Evolutionary conservation across 2,888 invertebrate genomes (phyloP).

Genomic region (Chironomus tentans): DNA sequence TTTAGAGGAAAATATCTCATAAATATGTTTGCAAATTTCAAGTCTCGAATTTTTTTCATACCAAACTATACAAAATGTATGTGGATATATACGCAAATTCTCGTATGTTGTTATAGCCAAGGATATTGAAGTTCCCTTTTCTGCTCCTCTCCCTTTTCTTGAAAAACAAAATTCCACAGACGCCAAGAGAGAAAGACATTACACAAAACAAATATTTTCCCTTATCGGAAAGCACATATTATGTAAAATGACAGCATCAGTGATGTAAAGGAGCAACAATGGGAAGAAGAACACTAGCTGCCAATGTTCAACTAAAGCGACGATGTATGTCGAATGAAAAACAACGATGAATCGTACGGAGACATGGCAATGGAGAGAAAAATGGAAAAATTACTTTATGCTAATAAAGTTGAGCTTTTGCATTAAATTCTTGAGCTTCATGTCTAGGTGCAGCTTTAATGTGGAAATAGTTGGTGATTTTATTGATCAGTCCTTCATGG

Average conservation of each 20-base stretch:
- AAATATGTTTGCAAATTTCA: too few species aligned
- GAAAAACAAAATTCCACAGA: not conserved
- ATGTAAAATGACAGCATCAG: conserved; percentile 2
- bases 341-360: not conserved
- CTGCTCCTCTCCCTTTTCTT: too few species aligned
- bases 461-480: too few species aligned
- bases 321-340: not conserved
- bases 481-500: too few species aligned
- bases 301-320: not conserved
- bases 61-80: too few species aligned
- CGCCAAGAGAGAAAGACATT: conserved; percentile 11
- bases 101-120: too few species aligned
- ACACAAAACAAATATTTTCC: conserved; percentile 21
- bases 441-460: too few species aligned
- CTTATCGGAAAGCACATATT: conserved; percentile 3
- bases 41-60: too few species aligned
- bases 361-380: not conserved
- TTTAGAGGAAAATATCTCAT: too few species aligned
- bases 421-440: too few species aligned
- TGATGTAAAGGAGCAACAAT: not conserved
- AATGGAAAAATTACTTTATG: not conserved
- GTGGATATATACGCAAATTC: too few species aligned
- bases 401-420: not conserved
- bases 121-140: too few species aligned
- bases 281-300: not conserved